phyloP scores from a whole-genome alignment of 1,140 invertebrate species.

The Lycorma delicatula region DNA sequence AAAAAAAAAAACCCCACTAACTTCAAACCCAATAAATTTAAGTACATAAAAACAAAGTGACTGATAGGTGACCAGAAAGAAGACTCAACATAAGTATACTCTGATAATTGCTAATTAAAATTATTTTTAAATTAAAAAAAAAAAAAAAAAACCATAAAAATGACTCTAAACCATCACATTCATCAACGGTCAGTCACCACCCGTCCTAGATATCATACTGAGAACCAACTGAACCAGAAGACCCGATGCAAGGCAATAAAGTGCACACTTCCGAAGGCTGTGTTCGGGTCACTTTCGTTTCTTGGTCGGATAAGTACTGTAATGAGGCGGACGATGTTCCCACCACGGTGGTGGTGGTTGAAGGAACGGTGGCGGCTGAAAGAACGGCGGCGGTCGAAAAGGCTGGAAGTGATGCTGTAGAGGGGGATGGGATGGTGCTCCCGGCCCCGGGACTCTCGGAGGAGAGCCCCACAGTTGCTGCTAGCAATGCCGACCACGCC shows the following conservation, averaged over 20 bases:
- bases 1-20: too few relatives aligned
- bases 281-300: conserved; percentile 15
- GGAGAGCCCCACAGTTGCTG: conserved; percentile 34
- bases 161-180: too few relatives aligned
- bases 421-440: conserved; percentile 3
- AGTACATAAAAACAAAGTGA: too few relatives aligned
- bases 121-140: too few relatives aligned
- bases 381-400: neutral
- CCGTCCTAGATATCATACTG: conserved; percentile 1
- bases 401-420: neutral
- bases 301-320: conserved; percentile 11
- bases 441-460: conserved; percentile 8
- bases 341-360: conserved; percentile 9
- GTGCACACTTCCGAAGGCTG: conserved; percentile 11
- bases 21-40: too few relatives aligned
- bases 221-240: conserved; percentile 13
- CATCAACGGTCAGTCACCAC: too few relatives aligned
- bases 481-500: conserved; percentile 50
- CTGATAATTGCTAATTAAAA: too few relatives aligned
- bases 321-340: conserved; percentile 5
- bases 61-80: too few relatives aligned
- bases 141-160: too few relatives aligned
- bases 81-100: too few relatives aligned
- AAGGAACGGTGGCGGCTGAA: neutral
- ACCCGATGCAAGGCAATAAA: conserved; percentile 11